Base-by-base conservation (phyloP, 2,113 vertebrate genomes). In the Neogale vison region DNA sequence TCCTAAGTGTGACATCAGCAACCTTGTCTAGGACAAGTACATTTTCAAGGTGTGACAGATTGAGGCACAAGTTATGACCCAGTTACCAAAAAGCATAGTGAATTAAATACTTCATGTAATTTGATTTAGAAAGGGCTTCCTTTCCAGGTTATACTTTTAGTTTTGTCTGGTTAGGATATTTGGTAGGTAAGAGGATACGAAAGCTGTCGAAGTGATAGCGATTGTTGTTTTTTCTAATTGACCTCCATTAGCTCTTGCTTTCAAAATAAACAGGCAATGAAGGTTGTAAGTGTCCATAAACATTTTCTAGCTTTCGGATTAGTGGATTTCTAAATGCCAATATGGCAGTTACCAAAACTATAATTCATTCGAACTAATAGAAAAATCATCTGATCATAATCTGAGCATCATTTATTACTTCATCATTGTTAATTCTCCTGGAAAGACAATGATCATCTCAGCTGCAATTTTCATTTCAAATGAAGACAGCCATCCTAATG, bases 51-150 rank as follows among this genome's bases (percentile, higher is more conserved):
- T 88, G 71, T 72, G 6, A 82, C 96, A 91, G 59, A 29, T 45
- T 84, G 21, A 97, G 14, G 72, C 59, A 39, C 93, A 52, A 94
- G 96, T 87, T 94, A 94, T 15, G 93, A 97, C 39, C 69, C 87
- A 94, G 57, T 94, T 63, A 93, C 86, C 95, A 29, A 91, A 15
- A 52, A 88, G 76, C 10, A 24, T 6, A 29, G 45, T 86, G 88
- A 97, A 74, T 86, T 84, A 96, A 93, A 95, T 45, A 80, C 65
- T 97, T 94, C 92, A 52, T 86, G 26, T 84, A 94, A 97, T 96
- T 97, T 95, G n/a, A 97, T 97, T 98, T 96, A 82, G 34, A 96
- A 92, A 76, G 7, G 71, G n/a, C 95, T 97, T 97, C 89, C 95
- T 82, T 96, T 96, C 31, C 42, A 47, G 29, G 10, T 23, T 71